Evolutionary conservation across 2,888 invertebrate genomes (phyloP).

Genomic region (Ormyrus labotus): DNA sequence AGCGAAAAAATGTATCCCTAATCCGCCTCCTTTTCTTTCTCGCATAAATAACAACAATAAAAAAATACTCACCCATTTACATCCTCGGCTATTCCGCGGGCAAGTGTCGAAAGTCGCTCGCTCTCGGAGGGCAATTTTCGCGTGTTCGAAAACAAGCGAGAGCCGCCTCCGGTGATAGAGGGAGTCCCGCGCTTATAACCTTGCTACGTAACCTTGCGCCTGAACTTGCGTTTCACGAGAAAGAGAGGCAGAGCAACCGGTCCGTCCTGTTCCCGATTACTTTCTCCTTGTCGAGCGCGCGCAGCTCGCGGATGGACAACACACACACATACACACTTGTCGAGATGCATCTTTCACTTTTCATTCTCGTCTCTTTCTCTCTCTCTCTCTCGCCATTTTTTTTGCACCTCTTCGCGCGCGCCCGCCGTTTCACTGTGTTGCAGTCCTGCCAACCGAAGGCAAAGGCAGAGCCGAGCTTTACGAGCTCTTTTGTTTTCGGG

Average conservation of each 20-base stretch:
- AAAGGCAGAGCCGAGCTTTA: too few species aligned
- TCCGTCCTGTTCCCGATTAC: constrained; percentile 68
- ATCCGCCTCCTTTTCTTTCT: not conserved
- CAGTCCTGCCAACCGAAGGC: not conserved
- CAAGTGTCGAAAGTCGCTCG: constrained; percentile 4
- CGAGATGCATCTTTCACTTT: constrained; percentile 50
- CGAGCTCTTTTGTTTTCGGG: too few species aligned
- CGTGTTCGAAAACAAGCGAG: not conserved
- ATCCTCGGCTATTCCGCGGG: too few species aligned
- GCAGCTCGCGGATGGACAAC: not conserved
- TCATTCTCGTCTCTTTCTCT: constrained; percentile 11
- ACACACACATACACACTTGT: not conserved
- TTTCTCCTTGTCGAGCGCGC: constrained; percentile 67
- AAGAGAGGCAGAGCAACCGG: constrained; percentile 29
- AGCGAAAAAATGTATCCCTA: not conserved
- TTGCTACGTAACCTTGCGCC: constrained; percentile 72
- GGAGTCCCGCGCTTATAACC: constrained; percentile 60
- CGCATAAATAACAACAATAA: not conserved
- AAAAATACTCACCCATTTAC: constrained; percentile 11
- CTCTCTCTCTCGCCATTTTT: not conserved
- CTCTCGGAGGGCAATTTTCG: not conserved
- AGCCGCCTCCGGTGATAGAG: not conserved
- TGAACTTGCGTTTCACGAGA: constrained; percentile 65
- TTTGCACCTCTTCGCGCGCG: not conserved
- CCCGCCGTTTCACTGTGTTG: not conserved